Conservation (phyloP, 2,797 vertebrate species). For the Amphiprion clarkii region DNA sequence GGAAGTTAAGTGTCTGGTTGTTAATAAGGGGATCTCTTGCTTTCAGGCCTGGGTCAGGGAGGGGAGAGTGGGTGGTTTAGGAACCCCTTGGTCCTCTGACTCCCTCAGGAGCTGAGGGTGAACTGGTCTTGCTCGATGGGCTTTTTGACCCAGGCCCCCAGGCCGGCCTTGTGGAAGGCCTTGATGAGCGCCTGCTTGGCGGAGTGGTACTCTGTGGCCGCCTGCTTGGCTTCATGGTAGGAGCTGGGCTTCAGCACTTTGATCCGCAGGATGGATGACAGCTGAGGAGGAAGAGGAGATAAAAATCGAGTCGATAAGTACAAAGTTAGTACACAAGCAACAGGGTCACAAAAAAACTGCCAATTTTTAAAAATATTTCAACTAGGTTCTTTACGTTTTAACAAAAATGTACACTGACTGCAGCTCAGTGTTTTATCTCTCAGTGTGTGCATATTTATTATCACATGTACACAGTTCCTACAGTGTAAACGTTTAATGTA, state of each 20-base stretch:
- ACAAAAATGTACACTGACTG: too few relatives aligned
- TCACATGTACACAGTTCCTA: too few relatives aligned
- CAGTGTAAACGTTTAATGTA: too few relatives aligned
- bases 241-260: constrained; percentile 90
- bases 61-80: constrained; percentile 36
- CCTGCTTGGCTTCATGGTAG: constrained; percentile 97
- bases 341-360: too few relatives aligned
- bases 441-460: too few relatives aligned
- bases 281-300: constrained; percentile 76
- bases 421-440: too few relatives aligned
- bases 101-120: constrained; percentile 88
- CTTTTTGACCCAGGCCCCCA: constrained; percentile 98
- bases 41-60: constrained; percentile 67
- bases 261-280: constrained; percentile 88
- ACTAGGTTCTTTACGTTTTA: too few relatives aligned
- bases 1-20: constrained; percentile 76
- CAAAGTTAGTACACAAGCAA: not conserved
- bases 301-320: not conserved
- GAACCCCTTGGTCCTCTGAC: constrained; percentile 49
- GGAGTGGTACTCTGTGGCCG: constrained; percentile 92
- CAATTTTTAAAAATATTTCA: too few relatives aligned
- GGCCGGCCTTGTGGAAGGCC: constrained; percentile 96
- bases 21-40: constrained; percentile 52
- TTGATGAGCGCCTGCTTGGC: constrained; percentile 95
- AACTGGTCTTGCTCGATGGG: constrained; percentile 99